Conservation (phyloP, 53 echinoderm and acorn worm genomes). For the Actinopyga echinites region DNA sequence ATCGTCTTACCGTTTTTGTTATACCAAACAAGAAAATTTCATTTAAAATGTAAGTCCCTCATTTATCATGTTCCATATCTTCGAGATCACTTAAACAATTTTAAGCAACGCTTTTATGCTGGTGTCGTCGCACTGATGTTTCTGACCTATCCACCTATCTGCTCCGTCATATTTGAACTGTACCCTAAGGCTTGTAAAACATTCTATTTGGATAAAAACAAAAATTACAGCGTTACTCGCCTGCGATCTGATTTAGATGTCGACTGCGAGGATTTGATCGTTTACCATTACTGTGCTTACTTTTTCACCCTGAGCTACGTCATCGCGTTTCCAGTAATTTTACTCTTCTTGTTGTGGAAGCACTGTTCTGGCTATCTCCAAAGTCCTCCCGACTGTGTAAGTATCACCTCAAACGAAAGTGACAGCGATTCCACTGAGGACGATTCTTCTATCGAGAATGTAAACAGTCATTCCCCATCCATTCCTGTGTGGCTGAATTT, state of each 20-base stretch:
- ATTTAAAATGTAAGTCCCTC: not conserved
- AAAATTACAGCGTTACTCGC: not conserved
- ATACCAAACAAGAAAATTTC: not conserved
- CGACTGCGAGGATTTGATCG: constrained; percentile 12
- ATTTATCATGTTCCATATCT: not conserved
- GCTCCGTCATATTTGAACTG: constrained; percentile 45
- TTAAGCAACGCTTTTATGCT: not conserved
- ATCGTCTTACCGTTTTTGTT: not conserved
- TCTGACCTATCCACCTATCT: constrained; percentile 54
- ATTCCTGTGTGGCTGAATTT: too few relatives aligned
- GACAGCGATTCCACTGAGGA: too few relatives aligned
- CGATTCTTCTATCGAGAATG: too few relatives aligned
- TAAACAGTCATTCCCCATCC: too few relatives aligned
- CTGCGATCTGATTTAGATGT: constrained; percentile 60
- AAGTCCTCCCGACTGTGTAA: too few relatives aligned
- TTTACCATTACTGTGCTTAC: constrained; percentile 42
- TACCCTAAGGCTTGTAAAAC: constrained; percentile 53
- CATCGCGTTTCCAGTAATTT: constrained; percentile 52
- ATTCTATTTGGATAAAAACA: constrained; percentile 45
- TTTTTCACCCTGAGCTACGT: constrained; percentile 42
- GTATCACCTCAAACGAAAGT: too few relatives aligned
- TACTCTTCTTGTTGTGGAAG: constrained; percentile 52
- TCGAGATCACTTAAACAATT: not conserved
- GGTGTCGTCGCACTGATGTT: constrained; percentile 44
- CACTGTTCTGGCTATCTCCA: too few relatives aligned